Base-by-base conservation (phyloP, 1,140 invertebrate species). In the Condylostylus longicornis region DNA sequence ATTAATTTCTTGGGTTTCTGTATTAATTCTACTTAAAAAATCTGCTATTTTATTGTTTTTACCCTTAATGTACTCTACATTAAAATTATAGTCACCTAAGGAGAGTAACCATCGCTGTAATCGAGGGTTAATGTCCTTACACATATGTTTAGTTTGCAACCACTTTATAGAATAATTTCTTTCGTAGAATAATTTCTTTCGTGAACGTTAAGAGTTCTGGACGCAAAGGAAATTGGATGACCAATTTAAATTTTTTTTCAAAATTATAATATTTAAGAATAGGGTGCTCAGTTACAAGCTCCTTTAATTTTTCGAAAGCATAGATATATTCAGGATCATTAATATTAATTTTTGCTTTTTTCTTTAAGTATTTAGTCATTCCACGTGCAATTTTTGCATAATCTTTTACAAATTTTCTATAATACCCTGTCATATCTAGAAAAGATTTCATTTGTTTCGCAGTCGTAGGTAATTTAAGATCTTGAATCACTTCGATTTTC, bases 121-220 rank as follows among this genome's bases (percentile, higher is more conserved):
- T 18, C 31, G 35, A 14, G 30, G 25, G 28, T 41, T 36, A 4
- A 20, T 18, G 13, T 33, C 29, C 20, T 41, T 31, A 14, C 12
- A 32, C 38, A 40, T 30, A 2, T 28, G 14, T 35, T n/a, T 3
- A 25, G 32, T 20, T 30, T 15, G n/a, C 0, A 73, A 44, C 62
- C 64, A 72, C 29, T 43, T 49, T 3, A 72, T 39, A 0, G 64
- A 48, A 44, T 64, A 63, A 39, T 66, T 42, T 69, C 63, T 17
- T 64, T 66, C 64, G 51, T 13, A 51, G 45, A 21, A 41, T 40
- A 29, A 43, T 60, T 61, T 34, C 25, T 40, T 50, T 69, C 62
- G 5, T 52, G 47, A 27, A 48, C 38, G 40, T 37, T 53, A 7
- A 58, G 27, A 5, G 47, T 48, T 37, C 49, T 47, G 5, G 50